Percentiles rank a stretch among this genome's conserved stretches.
These are phyloP conservation scores for Pristionchus mayeri DNA, from an alignment of 2,888 invertebrate genomes.

Conservation along the genomic window DNA sequence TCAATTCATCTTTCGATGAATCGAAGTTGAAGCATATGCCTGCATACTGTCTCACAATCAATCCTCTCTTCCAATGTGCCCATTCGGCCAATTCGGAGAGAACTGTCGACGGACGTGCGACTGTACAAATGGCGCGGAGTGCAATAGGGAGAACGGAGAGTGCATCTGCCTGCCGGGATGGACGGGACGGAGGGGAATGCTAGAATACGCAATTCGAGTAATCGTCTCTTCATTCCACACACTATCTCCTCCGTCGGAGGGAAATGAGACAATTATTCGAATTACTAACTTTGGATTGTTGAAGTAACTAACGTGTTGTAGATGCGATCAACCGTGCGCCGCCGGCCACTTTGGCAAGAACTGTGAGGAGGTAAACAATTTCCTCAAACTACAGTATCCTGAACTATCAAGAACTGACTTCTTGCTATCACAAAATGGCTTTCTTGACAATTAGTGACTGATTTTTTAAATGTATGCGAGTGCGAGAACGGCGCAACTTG, in stretches of 20 bases:
- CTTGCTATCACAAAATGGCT: too few species aligned
- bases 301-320: too few species aligned
- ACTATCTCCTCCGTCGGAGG: too few species aligned
- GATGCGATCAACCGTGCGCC: constrained; percentile 76
- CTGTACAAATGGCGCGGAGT: constrained; percentile 75
- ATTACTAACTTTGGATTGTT: too few species aligned
- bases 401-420: neutral
- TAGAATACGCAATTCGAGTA: too few species aligned
- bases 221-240: too few species aligned
- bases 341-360: constrained; percentile 65
- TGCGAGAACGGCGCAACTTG: constrained; percentile 93
- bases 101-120: constrained; percentile 70
- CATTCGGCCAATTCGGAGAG: constrained; percentile 70
- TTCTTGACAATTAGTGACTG: too few species aligned
- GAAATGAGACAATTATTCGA: too few species aligned
- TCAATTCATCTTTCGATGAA: too few species aligned
- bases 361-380: constrained; percentile 56
- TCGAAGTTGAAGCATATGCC: too few species aligned
- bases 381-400: too few species aligned
- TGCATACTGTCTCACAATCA: too few species aligned
- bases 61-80: constrained; percentile 73
- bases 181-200: constrained; percentile 62
- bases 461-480: constrained; percentile 84
- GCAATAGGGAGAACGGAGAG: constrained; percentile 72
- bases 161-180: constrained; percentile 76